A percentile compares a stretch with the other conserved stretches of the same genome.
These are phyloP conservation scores for Drosophila arizonae DNA, from an alignment of 1,140 invertebrate species.

Conservation along the genomic window DNA sequence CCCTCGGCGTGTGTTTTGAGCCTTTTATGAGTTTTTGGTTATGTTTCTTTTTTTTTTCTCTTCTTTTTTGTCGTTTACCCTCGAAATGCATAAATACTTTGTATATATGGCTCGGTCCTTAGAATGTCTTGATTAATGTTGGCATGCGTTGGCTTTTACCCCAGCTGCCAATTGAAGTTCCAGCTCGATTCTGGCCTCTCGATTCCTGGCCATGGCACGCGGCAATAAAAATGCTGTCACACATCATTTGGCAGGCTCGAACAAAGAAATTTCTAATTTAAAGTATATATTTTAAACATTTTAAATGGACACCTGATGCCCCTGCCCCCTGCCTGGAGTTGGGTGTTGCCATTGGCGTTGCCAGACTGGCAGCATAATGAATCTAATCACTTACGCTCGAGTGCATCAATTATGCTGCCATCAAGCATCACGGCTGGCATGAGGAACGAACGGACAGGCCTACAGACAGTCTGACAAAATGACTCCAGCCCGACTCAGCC, in stretches of 20 bases:
- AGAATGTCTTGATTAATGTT: conserved; percentile 79
- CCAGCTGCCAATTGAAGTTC: conserved; percentile 22
- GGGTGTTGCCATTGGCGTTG: conserved; percentile 50
- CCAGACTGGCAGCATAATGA: conserved; percentile 79
- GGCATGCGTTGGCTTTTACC: conserved; percentile 77
- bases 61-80: conserved; percentile 43
- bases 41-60: not conserved
- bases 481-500: conserved; percentile 35
- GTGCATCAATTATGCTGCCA: conserved; percentile 82
- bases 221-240: conserved; percentile 78
- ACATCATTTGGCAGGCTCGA: conserved; percentile 63
- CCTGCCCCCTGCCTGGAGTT: conserved; percentile 17
- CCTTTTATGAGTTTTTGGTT: conserved; percentile 57
- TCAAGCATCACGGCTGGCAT: conserved; percentile 60
- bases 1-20: conserved; percentile 66
- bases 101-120: conserved; percentile 45
- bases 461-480: conserved; percentile 50
- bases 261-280: conserved; percentile 31
- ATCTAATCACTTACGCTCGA: conserved; percentile 83
- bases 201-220: conserved; percentile 18
- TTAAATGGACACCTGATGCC: conserved; percentile 60
- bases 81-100: conserved; percentile 71
- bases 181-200: not conserved
- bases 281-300: conserved; percentile 43
- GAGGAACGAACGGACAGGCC: conserved; percentile 16